These are phyloP conservation scores for Aphaenogaster ashmeadi DNA, from an alignment of 1,140 invertebrate species.

Conservation along the genomic window DNA sequence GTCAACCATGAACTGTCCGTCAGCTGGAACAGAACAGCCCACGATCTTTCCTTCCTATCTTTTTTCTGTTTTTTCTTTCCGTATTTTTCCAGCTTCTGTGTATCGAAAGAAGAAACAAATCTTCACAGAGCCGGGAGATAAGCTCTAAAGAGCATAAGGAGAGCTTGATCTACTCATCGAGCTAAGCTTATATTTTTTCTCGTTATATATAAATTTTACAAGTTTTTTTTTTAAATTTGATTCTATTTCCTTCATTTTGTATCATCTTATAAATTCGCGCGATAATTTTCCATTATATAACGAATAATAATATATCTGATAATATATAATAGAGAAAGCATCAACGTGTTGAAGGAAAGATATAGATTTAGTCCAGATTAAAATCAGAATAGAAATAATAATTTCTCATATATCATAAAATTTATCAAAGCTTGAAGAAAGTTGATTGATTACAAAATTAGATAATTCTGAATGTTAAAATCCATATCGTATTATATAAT, in stretches of 20 bases:
- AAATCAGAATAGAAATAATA: not conserved
- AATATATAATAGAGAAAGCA: not conserved
- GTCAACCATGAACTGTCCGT: slow-evolving; percentile 89
- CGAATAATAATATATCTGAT: not conserved
- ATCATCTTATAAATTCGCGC: not conserved
- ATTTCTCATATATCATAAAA: not conserved
- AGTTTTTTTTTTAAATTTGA: not conserved
- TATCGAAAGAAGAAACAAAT: slow-evolving; percentile 62
- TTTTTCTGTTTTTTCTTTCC: slow-evolving; percentile 51
- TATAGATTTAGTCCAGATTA: not conserved
- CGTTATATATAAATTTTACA: not conserved
- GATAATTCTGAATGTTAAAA: slow-evolving; percentile 29
- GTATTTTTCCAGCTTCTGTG: slow-evolving; percentile 47
- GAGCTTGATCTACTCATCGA: slow-evolving; percentile 11
- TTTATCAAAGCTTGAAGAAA: not conserved
- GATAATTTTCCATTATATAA: not conserved
- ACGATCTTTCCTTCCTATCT: slow-evolving; percentile 82
- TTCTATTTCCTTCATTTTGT: not conserved
- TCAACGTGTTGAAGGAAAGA: not conserved
- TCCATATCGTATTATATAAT: slow-evolving; percentile 17
- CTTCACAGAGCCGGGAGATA: slow-evolving; percentile 29
- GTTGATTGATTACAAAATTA: not conserved
- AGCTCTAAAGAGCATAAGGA: not conserved
- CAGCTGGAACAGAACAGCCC: slow-evolving; percentile 89
- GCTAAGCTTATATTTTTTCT: not conserved